Percentiles rank a stretch among this genome's conserved stretches.
These are phyloP conservation scores for Maconellicoccus hirsutus DNA, from an alignment of 1,140 invertebrate genomes.

Conservation along the genomic window DNA sequence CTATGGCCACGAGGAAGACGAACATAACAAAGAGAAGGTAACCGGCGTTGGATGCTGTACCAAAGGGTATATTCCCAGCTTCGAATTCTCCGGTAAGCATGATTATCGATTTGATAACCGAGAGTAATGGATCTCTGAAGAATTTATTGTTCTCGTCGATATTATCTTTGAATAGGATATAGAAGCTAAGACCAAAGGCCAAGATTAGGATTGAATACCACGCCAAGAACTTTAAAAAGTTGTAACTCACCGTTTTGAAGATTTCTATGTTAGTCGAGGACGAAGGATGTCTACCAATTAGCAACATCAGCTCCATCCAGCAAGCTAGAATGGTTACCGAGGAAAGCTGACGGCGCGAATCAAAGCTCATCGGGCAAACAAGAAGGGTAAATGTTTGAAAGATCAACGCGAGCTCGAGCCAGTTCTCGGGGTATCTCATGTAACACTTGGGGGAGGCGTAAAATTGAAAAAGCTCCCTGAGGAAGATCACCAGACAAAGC, in stretches of 20 bases:
- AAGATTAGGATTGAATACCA: conserved; percentile 67
- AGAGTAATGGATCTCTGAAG: conserved; percentile 51
- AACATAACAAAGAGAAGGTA: conserved; percentile 63
- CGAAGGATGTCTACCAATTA: conserved; percentile 58
- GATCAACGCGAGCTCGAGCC: conserved; percentile 53
- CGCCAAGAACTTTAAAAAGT: conserved; percentile 62
- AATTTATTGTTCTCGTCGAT: conserved; percentile 22
- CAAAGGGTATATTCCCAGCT: conserved; percentile 55
- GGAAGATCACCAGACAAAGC: conserved; percentile 42
- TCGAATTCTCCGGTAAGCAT: conserved; percentile 78
- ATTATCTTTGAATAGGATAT: conserved; percentile 50
- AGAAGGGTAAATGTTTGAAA: conserved; percentile 40
- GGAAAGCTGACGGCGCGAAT: conserved; percentile 40
- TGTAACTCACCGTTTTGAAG: conserved; percentile 60
- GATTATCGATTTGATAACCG: conserved; percentile 65
- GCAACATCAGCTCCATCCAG: conserved; percentile 56
- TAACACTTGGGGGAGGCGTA: conserved; percentile 42
- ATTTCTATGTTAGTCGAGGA: conserved; percentile 66
- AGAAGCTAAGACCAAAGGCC: conserved; percentile 68
- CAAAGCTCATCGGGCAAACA: conserved; percentile 38
- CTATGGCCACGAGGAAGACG: conserved; percentile 65
- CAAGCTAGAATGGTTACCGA: conserved; percentile 58
- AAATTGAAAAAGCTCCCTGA: conserved; percentile 57
- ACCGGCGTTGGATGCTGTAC: conserved; percentile 49
- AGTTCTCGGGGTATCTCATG: conserved; percentile 53